These are phyloP conservation scores for Tragelaphus strepsiceros DNA, from an alignment of 2,113 vertebrate genomes.

Conservation along the genomic window DNA sequence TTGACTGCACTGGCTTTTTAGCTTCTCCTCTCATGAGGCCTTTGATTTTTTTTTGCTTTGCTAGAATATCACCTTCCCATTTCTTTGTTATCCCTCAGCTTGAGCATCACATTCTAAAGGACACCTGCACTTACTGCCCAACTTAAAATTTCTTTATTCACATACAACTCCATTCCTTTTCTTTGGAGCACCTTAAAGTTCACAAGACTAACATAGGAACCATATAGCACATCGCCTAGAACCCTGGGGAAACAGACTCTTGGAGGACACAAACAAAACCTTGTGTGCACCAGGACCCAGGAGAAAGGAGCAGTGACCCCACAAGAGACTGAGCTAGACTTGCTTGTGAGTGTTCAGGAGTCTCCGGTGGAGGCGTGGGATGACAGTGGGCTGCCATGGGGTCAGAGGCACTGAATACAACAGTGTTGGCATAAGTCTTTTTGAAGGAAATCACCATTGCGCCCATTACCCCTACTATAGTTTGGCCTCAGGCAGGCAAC, in stretches of 20 bases:
- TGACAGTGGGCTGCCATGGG: not conserved
- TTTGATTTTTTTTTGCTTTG: not conserved
- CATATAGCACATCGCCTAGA: not conserved
- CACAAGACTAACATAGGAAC: not conserved
- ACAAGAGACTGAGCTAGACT: not conserved
- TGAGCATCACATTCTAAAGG: not conserved
- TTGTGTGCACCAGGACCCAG: not conserved
- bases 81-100: not conserved
- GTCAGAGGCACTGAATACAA: not conserved
- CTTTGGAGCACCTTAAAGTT: not conserved
- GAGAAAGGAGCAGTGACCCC: not conserved
- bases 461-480: not conserved
- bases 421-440: not conserved
- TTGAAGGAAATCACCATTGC: rapidly evolving
- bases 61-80: not conserved
- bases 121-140: not conserved
- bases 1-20: not conserved
- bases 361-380: not conserved
- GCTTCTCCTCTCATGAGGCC: not conserved
- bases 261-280: not conserved
- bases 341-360: not conserved
- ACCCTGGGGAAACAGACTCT: not conserved
- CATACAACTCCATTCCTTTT: not conserved
- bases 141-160: not conserved
- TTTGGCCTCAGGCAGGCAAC: not conserved